Evolutionary conservation across 30 jellyfish, hydroid and myxozoan species (phyloP).

Genomic region (Phacellophora camtschatica): DNA sequence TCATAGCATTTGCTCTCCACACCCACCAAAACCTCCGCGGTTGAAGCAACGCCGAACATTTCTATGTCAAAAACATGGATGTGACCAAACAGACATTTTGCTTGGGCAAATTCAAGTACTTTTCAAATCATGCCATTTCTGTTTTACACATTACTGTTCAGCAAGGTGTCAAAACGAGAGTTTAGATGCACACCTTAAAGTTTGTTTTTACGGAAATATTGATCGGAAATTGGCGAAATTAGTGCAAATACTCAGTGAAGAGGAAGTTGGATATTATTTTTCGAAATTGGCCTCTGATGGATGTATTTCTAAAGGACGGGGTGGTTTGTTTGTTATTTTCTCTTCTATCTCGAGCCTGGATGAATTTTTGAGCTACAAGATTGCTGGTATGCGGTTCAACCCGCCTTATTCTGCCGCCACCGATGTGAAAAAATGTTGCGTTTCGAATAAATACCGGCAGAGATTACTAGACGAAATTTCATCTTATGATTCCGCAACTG

Average conservation of each 20-base stretch:
- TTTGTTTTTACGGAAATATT: conserved; percentile 78
- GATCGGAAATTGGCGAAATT: conserved; percentile 28
- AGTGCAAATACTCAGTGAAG: not conserved
- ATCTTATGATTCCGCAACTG: conserved; percentile 63
- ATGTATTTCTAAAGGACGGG: conserved; percentile 56
- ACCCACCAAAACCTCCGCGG: conserved; percentile 94
- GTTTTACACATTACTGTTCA: conserved; percentile 95
- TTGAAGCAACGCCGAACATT: conserved; percentile 60
- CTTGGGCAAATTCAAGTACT: conserved; percentile 71
- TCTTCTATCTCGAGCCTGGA: conserved; percentile 42
- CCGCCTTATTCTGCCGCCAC: conserved; percentile 67
- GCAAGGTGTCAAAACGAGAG: conserved; percentile 67
- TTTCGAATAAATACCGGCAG: conserved; percentile 37
- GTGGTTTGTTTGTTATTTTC: conserved; percentile 60
- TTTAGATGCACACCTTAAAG: conserved; percentile 41
- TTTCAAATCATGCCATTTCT: conserved; percentile 77
- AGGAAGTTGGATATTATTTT: not conserved
- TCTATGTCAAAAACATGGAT: conserved; percentile 61
- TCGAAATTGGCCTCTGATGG: conserved; percentile 46
- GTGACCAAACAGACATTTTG: conserved; percentile 63
- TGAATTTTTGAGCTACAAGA: conserved; percentile 3
- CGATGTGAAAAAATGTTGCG: conserved; percentile 57
- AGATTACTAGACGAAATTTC: conserved; percentile 29
- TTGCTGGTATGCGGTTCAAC: not conserved
- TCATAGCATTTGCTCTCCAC: conserved; percentile 7